Evolutionary conservation across 2,797 vertebrate genomes (phyloP), one percentile per base, ranked within the genome.

Genomic region (Novumbra hubbsi): DNA sequence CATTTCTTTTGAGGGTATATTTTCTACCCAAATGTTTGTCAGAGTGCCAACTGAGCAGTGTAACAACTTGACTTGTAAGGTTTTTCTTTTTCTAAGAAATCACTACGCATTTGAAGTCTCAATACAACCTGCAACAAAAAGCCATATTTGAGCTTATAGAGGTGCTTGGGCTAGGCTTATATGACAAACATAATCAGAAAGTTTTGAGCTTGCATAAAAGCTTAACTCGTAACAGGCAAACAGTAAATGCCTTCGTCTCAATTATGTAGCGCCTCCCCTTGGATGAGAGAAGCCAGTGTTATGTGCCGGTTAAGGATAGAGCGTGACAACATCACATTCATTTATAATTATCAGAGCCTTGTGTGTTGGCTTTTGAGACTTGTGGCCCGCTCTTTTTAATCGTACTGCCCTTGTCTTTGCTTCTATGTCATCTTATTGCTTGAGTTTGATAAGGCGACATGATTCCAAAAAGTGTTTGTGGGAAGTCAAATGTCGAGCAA

Each of bases 101-200:
- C 89, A 81, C 92, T 88, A 88, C 76, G 62, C 77, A 83, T 84
- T 79, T 73, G 68, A 76, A 88, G 84, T 84, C 83, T 86, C 74
- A 74, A 79, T 86, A 81, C 69, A 49, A 73, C 60, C 72, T 62
- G 19, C 69, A 78, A 76, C 68, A 85, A 64, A 21, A 63, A 74
- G 70, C 66, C 84, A 84, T 86, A 78, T 80, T 77, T 62, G 27
- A 81, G 70, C 50, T 73, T 86, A 74, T 72, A 76, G 68, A 68
- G 88, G 81, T 87, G 83, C 84, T 83, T 73, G 76, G 64, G 77
- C 72, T n/a, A 86, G 75, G 81, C 82, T 86, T 78, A 63, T 48
- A 78, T 68, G n/a, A 49, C 80, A 74, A 70, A 73, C 24, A 21
- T 69, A 27, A 49, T 75, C 73, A 27, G 63, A 76, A 82, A 73